These are phyloP conservation scores for Xiphophorus couchianus DNA, from an alignment of 2,113 vertebrate species.

Conservation along the genomic window DNA sequence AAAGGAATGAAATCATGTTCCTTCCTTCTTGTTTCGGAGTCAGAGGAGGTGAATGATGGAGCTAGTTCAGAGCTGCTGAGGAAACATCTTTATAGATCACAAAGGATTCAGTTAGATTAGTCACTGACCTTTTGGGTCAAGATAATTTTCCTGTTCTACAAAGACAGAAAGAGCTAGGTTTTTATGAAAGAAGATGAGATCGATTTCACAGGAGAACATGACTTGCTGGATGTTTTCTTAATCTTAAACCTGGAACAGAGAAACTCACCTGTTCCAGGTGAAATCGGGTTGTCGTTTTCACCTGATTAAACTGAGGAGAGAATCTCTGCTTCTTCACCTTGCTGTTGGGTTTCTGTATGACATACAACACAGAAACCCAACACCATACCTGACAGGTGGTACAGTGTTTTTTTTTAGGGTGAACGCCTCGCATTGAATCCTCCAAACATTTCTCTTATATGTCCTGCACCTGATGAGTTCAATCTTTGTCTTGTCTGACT, in stretches of 20 bases:
- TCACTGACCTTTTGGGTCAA: slow-evolving; percentile 23
- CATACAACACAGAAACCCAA: no score
- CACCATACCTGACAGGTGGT: no score
- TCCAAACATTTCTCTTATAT: no score
- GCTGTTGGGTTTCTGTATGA: no score
- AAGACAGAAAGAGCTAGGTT: slow-evolving; percentile 10
- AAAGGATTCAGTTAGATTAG: slow-evolving; percentile 5
- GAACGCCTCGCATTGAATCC: no score
- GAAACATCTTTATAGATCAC: slow-evolving; percentile 29
- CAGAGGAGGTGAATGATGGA: slow-evolving; percentile 14
- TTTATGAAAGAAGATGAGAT: slow-evolving; percentile 3
- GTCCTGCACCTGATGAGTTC: no score
- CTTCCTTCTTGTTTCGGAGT: background rate
- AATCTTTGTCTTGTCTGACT: no score
- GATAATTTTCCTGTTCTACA: slow-evolving; percentile 11
- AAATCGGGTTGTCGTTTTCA: slow-evolving; percentile 1
- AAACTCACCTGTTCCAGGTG: background rate
- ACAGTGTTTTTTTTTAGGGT: no score
- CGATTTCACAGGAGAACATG: background rate
- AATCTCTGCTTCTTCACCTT: no score
- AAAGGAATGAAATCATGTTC: background rate
- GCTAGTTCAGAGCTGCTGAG: no score
- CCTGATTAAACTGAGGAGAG: no score
- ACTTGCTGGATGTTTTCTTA: background rate
- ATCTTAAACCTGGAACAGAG: background rate